Evolutionary conservation across 1,140 invertebrate species (phyloP).

Genomic region (Drosophila ficusphila): DNA sequence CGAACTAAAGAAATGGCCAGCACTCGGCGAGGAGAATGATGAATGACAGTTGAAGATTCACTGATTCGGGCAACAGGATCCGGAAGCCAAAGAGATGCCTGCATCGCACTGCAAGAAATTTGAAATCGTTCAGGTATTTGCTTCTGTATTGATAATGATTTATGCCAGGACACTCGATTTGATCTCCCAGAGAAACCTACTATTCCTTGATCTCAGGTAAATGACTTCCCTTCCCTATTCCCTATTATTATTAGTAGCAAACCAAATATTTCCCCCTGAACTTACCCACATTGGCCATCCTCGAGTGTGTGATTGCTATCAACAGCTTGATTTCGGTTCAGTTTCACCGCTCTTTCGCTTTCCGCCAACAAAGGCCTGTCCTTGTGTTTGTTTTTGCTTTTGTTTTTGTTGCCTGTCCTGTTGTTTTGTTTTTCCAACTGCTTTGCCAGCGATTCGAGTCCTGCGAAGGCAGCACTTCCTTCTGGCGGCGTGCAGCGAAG

Average conservation of each 20-base stretch:
- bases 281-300: constrained; percentile 49
- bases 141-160: no score
- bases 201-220: no score
- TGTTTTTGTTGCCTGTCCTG: constrained; percentile 10
- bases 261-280: background rate
- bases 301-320: constrained; percentile 79
- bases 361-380: constrained; percentile 23
- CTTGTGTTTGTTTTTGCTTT: constrained; percentile 26
- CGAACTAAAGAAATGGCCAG: constrained; percentile 32
- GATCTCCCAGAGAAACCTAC: no score
- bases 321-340: constrained; percentile 81
- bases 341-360: constrained; percentile 50
- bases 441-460: constrained; percentile 45
- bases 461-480: constrained; percentile 57
- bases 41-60: constrained; percentile 38
- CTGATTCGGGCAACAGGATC: constrained; percentile 5
- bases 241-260: no score
- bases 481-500: constrained; percentile 57
- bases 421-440: constrained; percentile 33
- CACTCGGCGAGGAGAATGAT: constrained; percentile 21
- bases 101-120: constrained; percentile 44
- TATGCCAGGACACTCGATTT: no score
- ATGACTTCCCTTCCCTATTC: no score
- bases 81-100: constrained; percentile 69
- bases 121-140: no score